Conservation (phyloP, 2,113 vertebrate genomes). For the Gymnarchus niloticus region DNA sequence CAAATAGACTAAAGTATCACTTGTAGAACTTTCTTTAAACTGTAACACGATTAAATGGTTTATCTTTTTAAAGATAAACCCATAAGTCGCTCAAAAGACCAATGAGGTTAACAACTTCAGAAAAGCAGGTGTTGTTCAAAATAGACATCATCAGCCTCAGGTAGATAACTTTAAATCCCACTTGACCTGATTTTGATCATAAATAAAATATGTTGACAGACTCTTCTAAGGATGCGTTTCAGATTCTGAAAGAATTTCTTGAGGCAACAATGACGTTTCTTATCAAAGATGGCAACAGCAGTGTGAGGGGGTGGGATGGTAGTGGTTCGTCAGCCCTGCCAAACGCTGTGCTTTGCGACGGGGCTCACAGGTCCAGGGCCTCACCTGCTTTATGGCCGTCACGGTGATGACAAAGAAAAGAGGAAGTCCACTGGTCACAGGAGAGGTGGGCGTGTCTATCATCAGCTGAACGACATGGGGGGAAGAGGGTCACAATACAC, state of each 20-base stretch:
- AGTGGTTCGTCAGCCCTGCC: no score
- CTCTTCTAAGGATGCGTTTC: neutral
- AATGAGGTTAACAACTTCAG: no score
- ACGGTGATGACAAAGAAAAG: conserved; percentile 98
- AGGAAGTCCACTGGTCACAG: conserved; percentile 94
- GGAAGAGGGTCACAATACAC: neutral
- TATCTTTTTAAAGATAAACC: neutral
- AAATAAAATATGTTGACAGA: neutral
- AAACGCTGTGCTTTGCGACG: no score
- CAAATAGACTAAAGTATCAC: neutral
- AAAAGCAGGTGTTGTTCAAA: no score
- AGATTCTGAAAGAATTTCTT: neutral
- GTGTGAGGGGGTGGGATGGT: no score
- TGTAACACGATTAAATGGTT: neutral
- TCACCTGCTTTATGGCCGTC: conserved; percentile 98
- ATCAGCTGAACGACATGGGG: conserved; percentile 71
- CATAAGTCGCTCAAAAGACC: no score
- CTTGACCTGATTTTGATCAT: neutral
- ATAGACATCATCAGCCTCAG: no score
- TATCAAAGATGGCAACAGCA: neutral
- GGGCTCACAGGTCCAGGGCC: conserved; percentile 19
- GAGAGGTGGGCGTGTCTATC: conserved; percentile 98
- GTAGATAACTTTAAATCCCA: no score
- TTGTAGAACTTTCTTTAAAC: neutral
- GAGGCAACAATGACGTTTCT: neutral